Conservation (phyloP, 2,888 invertebrate species). For the Ophraella communa region DNA sequence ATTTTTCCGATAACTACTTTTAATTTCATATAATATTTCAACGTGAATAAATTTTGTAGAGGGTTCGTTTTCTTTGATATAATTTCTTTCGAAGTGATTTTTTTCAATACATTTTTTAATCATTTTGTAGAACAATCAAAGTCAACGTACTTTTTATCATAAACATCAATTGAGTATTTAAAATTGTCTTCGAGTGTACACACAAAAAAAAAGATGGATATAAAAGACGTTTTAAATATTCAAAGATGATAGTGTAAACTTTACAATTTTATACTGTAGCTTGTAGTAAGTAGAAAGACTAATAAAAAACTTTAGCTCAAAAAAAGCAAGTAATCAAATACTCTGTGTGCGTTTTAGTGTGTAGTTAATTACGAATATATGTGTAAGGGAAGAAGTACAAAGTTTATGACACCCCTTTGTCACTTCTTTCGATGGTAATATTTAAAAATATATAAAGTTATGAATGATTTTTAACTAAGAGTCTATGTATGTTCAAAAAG, state of each 20-base stretch:
- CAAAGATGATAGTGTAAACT: not conserved
- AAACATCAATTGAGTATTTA: conserved; percentile 1
- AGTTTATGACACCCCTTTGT: conserved; percentile 12
- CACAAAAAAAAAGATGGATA: not conserved
- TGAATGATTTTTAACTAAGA: conserved; percentile 12
- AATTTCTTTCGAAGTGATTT: conserved; percentile 18
- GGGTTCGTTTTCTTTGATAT: conserved; percentile 17
- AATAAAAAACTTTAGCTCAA: conserved; percentile 37
- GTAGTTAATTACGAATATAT: conserved; percentile 4
- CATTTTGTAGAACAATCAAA: conserved; percentile 20
- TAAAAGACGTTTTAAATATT: conserved; percentile 11
- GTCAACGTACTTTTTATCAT: conserved; percentile 3
- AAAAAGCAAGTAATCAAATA: conserved; percentile 35
- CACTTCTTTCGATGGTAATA: conserved; percentile 9
- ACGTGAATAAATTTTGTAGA: too few species aligned
- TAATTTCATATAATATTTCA: too few species aligned
- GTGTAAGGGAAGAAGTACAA: conserved; percentile 6
- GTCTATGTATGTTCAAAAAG: conserved; percentile 5
- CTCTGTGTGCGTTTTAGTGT: conserved; percentile 35
- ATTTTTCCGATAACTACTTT: conserved; percentile 26
- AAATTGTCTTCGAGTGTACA: conserved; percentile 18
- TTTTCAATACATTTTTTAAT: conserved; percentile 30
- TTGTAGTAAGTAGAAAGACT: too few species aligned
- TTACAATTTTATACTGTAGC: conserved; percentile 23
- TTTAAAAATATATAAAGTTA: conserved; percentile 1